Conservation (phyloP, 92 coral and sea anemone genomes). For the Bergia puertoricense region DNA sequence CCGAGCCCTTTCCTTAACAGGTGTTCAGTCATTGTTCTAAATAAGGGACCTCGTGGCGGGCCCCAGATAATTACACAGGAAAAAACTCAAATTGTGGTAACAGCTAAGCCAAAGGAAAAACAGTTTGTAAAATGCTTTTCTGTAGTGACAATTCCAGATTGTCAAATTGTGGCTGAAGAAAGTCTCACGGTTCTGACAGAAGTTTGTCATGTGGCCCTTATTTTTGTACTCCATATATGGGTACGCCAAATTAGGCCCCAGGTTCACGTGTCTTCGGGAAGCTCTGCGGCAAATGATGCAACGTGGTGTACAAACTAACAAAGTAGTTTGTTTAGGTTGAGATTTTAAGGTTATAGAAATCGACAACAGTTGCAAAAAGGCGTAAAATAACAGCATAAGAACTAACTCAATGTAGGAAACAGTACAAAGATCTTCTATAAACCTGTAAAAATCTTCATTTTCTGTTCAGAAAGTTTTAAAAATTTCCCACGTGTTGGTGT, state of each 20-base stretch:
- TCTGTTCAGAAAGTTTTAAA: not conserved
- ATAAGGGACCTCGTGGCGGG: not conserved
- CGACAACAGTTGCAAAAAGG: not conserved
- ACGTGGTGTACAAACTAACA: constrained; percentile 51
- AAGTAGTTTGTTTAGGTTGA: constrained; percentile 16
- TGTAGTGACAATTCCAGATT: too few species aligned
- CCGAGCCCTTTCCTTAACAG: not conserved
- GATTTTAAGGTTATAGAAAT: not conserved
- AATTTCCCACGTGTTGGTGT: constrained; percentile 21
- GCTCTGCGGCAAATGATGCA: constrained; percentile 45
- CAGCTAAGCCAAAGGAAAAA: not conserved
- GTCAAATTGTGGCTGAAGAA: not conserved
- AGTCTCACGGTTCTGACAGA: not conserved
- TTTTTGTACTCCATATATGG: constrained; percentile 29
- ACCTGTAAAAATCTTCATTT: not conserved
- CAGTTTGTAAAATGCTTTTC: too few species aligned
- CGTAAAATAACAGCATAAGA: not conserved
- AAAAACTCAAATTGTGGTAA: not conserved
- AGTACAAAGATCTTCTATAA: not conserved
- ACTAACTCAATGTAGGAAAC: not conserved
- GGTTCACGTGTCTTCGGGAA: not conserved
- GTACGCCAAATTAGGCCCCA: not conserved
- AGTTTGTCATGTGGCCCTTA: not conserved
- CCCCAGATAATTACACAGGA: not conserved
- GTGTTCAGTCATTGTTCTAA: not conserved